Evolutionary conservation across 2,113 vertebrate species (phyloP).

Genomic region (Saiga tatarica): DNA sequence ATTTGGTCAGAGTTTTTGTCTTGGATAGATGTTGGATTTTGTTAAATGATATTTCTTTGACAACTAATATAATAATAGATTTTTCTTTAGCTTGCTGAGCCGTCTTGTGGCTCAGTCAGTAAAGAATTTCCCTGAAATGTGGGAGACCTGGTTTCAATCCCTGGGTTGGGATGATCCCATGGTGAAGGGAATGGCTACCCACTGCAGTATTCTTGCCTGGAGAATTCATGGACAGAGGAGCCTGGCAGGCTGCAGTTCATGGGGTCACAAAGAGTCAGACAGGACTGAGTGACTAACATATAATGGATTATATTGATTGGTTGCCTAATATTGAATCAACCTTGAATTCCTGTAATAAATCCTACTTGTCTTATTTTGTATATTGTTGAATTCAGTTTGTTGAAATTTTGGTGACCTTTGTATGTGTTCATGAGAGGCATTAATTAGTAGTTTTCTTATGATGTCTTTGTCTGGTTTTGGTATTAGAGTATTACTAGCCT

Average conservation of each 20-base stretch:
- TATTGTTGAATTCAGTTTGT: not conserved
- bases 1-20: not conserved
- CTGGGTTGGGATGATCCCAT: not conserved
- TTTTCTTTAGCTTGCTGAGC: not conserved
- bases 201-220: not conserved
- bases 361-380: not conserved
- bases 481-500: not conserved
- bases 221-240: not conserved
- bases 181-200: not conserved
- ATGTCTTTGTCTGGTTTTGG: not conserved
- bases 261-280: not conserved
- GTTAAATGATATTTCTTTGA: not conserved
- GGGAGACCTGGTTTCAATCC: not conserved
- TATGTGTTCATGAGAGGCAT: not conserved
- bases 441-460: not conserved
- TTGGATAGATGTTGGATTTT: not conserved
- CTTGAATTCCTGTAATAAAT: not conserved
- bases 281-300: not conserved
- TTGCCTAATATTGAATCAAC: not conserved
- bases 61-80: not conserved
- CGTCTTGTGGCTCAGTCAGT: not conserved
- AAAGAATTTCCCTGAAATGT: not conserved
- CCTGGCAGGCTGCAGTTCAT: not conserved
- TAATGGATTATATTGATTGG: not conserved
- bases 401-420: not conserved